Base-by-base conservation (phyloP, 2,113 vertebrate genomes). In the Synodontis membranacea region DNA sequence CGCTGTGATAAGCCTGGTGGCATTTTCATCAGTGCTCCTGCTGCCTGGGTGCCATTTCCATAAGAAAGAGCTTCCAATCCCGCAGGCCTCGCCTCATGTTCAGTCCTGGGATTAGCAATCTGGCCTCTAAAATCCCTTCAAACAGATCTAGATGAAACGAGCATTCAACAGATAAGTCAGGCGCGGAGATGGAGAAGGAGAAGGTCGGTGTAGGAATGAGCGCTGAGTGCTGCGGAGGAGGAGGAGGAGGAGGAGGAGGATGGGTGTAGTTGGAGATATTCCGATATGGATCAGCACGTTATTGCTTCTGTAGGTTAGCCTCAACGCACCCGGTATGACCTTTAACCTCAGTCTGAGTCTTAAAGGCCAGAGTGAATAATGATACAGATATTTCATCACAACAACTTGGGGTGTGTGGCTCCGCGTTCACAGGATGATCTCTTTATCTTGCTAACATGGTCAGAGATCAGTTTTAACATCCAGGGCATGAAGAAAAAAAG, bases 81-180 rank as follows among this genome's bases (percentile, higher is more conserved):
- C 93, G 95, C 95, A 96, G 93, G 91, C 92, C 46, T 89, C 90
- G 96, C 96, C 96, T 97, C 96, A 96, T 97, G 96, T 97, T 98
- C 96, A 97, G 97, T 97, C 92, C 97, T 96, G 88, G 96, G 98
- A 98, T 99, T 97, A 99, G 96, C 96, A 95, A 91, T 96, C 96
- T 93, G 91, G 93, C 93, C 92, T 92, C 91, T 92, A 91, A 97
- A 98, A 99, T 99, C 97, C 97, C 96, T 97, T 99, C 97, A 99
- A 97, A 99, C 94, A 93, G 93, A 93, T 89, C 94, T 72, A 93
- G 96, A 97, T 96, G 95, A 96, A 96, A 96, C 94, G 92, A 91
- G 82, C 84, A 91, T 95, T 94, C 92, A 80, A 66, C 93, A 94
- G 97, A 97, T 96, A 96, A 72, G 91, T 87, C 86, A 84, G 84